Percentiles rank a stretch among this genome's conserved stretches.
Evolutionary conservation across 2,113 vertebrate species (phyloP).

Genomic region (Beaufortia kweichowensis): DNA sequence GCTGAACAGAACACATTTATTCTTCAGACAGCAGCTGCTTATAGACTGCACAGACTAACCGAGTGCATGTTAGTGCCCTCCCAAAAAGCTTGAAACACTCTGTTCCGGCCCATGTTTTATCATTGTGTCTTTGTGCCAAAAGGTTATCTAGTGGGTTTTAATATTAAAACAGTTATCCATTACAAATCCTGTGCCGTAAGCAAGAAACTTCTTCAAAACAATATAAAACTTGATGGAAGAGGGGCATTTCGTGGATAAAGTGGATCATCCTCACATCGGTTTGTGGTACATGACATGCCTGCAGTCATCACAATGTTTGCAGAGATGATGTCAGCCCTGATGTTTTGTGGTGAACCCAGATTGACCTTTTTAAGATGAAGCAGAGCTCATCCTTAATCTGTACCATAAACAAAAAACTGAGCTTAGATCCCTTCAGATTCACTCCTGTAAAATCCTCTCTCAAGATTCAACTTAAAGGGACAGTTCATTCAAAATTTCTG

Average conservation of each 20-base stretch:
- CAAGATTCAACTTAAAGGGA: too few species aligned
- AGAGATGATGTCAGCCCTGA: slow-evolving; percentile 42
- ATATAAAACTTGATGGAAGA: slow-evolving; percentile 54
- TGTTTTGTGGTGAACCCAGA: slow-evolving; percentile 64
- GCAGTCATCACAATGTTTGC: slow-evolving; percentile 56
- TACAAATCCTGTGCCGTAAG: slow-evolving; percentile 49
- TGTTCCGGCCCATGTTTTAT: slow-evolving; percentile 63
- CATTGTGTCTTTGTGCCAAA: slow-evolving; percentile 47
- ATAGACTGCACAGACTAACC: slow-evolving; percentile 32
- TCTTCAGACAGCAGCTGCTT: slow-evolving; percentile 25
- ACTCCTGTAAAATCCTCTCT: slow-evolving; percentile 39
- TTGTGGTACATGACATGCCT: slow-evolving; percentile 49
- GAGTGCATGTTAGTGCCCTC: slow-evolving; percentile 49
- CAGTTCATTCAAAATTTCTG: too few species aligned
- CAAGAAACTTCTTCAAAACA: slow-evolving; percentile 51
- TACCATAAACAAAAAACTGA: slow-evolving; percentile 61
- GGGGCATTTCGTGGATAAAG: slow-evolving; percentile 42
- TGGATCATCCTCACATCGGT: slow-evolving; percentile 50
- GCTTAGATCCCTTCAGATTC: slow-evolving; percentile 51
- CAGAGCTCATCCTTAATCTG: slow-evolving; percentile 57
- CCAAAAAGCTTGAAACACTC: slow-evolving; percentile 57
- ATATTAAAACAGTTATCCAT: slow-evolving; percentile 51
- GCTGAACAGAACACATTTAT: slow-evolving; percentile 53
- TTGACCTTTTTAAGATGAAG: slow-evolving; percentile 65
- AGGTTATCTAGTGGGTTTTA: slow-evolving; percentile 47